A percentile compares a stretch with the other conserved stretches of the same genome.
Evolutionary conservation across 2,113 vertebrate species (phyloP).

Genomic region (Notarius lentiginosus): DNA sequence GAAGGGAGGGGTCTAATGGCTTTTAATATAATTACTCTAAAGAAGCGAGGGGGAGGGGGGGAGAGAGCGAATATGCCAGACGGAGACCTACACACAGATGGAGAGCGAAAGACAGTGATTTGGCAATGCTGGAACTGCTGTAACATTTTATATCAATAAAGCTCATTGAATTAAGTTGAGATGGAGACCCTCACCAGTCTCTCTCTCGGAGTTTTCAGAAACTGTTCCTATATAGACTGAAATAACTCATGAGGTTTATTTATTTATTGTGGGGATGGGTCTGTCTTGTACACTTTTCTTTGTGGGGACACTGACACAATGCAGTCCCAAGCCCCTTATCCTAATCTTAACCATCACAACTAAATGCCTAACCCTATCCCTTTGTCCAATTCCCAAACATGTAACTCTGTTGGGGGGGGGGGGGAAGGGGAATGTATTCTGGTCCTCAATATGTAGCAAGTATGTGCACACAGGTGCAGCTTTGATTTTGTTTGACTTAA

Average conservation of each 20-base stretch:
- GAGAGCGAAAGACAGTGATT: neutral
- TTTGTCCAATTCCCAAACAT: no score
- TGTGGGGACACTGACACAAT: no score
- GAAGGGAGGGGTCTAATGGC: constrained; percentile 40
- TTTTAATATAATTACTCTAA: constrained; percentile 55
- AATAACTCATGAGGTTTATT: neutral
- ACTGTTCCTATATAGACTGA: neutral
- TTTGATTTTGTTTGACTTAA: no score
- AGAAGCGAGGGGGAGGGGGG: neutral
- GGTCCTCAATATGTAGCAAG: no score
- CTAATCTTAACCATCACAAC: no score
- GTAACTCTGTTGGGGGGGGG: no score
- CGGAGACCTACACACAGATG: constrained; percentile 23
- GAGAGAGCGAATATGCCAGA: neutral
- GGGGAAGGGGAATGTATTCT: no score
- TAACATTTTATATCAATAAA: neutral
- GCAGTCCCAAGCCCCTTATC: no score
- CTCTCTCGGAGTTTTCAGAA: neutral
- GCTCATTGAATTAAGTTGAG: neutral
- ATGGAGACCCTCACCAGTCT: neutral
- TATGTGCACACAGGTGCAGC: no score
- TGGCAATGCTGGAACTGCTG: neutral
- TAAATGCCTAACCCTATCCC: no score
- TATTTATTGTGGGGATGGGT: no score
- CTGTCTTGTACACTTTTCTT: no score